Evolutionary conservation across 1,140 invertebrate species (phyloP), one percentile per base, ranked within the genome.

Genomic region (Rhopalosiphum padi): DNA sequence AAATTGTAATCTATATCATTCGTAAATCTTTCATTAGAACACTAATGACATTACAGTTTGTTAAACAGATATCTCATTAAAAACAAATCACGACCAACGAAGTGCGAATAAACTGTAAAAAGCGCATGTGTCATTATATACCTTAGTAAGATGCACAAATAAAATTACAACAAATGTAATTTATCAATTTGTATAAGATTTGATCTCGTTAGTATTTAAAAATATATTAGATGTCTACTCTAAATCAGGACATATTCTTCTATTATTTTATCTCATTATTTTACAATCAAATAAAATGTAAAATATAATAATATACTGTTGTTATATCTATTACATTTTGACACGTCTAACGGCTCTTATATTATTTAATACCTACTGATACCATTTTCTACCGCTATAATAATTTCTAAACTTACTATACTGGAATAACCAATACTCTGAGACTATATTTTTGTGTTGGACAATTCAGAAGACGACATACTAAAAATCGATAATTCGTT

Each of bases 51-150:
- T 35, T 15, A n/a, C 30, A 77, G 60, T n/a, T 77, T 86, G 83
- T 86, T 86, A 86, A 86, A 86, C 83, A 30, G n/a, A 86, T 46
- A 46, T 86, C 43, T 41, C 37, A 86, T 86, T 86, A 86, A 86
- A 86, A 86, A 46, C 11, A 0, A 86, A 86, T 86, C 41, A 46
- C 46, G 85, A 86, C 48, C 8, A n/a, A 43, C 85, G 41, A 46
- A 48, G 43, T 86, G 37, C 9, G 23, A 86, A 46, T 86, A 86
- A 86, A 86, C 25, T 46, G 41, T 25, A 86, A 46, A 46, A 46
- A 43, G 4, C 37, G 23, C 23, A 3, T 86, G 2, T 46, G 83
- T 30, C 85, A 18, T n/a, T 37, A 41, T 37, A 41, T 30, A 46
- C 25, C 25, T 25, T 46, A 86, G 30, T 43, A 86, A 46, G 15